A percentile compares a stretch with the other conserved stretches of the same genome.
Evolutionary conservation across 1,140 invertebrate genomes (phyloP).

Genomic region (Temnothorax curvispinosus): DNA sequence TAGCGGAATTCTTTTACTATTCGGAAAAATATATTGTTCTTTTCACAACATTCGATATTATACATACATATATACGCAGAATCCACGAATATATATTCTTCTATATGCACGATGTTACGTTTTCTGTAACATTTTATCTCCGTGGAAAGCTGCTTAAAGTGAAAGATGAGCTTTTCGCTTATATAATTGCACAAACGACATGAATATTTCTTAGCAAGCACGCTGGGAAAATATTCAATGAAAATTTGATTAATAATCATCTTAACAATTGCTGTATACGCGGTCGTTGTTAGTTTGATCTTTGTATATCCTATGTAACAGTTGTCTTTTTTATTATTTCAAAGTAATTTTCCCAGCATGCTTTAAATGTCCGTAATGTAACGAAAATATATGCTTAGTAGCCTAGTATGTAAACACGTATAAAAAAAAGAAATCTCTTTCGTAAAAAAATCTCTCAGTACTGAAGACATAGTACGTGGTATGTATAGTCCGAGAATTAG

Average conservation of each 20-base stretch:
- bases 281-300: background rate
- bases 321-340: background rate
- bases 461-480: background rate
- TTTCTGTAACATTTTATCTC: slow-evolving; percentile 36
- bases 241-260: slow-evolving; percentile 7
- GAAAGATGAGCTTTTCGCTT: slow-evolving; percentile 11
- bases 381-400: slow-evolving; percentile 41
- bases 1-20: slow-evolving; percentile 2
- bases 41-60: slow-evolving; percentile 38
- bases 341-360: slow-evolving; percentile 21
- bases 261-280: background rate
- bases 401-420: slow-evolving; percentile 8
- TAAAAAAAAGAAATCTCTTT: slow-evolving; percentile 43
- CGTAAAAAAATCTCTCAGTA: slow-evolving; percentile 51
- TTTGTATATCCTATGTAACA: background rate
- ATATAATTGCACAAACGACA: slow-evolving; percentile 42
- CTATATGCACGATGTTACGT: slow-evolving; percentile 20
- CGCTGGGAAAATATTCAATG: slow-evolving; percentile 32
- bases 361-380: slow-evolving; percentile 40
- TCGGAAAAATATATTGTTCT: slow-evolving; percentile 56
- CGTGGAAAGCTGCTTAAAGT: slow-evolving; percentile 19
- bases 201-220: slow-evolving; percentile 16
- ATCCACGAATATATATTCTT: slow-evolving; percentile 37
- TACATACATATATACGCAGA: slow-evolving; percentile 9
- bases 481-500: slow-evolving; percentile 4